Evolutionary conservation across 2,797 vertebrate species (phyloP), one percentile per base, ranked within the genome.

Genomic region (Epinephelus awoara): DNA sequence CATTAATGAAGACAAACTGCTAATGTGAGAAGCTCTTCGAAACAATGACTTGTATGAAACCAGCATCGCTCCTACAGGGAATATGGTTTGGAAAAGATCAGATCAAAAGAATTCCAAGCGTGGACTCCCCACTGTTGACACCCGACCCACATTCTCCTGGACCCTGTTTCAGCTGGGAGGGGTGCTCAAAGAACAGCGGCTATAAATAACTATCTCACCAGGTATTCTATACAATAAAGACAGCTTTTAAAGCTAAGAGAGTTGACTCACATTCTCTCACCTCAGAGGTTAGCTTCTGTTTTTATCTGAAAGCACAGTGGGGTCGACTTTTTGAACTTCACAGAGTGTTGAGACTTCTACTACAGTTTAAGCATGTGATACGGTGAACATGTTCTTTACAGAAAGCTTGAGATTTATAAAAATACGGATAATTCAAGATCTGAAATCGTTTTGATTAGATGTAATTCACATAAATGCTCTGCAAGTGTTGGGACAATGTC

Each of bases 61-160:
- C 2, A 0, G 18, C 40, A 54, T 72, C 57, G 56, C 78, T 81
- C 55, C 67, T 12, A 46, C 14, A 17, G 65, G 65, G 69, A 89
- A 83, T 81, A 76, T 52, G 66, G 65, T 72, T 83, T 69, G 63
- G 42, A 83, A 85, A 88, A 78, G 73, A 70, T 78, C 17, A 51
- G 86, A 90, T 94, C 90, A 94, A 93, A 95, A 89, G 92, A 92
- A 94, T 94, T 94, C 91, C 89, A 91, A 80, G 74, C 69, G 67
- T 55, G 68, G 91, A 85, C 92, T 92, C 85, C 92, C 93, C 79
- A 80, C 90, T 82, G 88, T 82, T 92, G 92, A 92, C 93, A 91
- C 90, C 88, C 77, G 88, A 90, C 87, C 86, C 90, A 89, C 90
- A 94, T 94, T 94, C 92, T 92, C 83, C 83, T 80, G 81, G 89